Evolutionary conservation across 1,140 invertebrate genomes (phyloP).

Genomic region (Drosophila athabasca): DNA sequence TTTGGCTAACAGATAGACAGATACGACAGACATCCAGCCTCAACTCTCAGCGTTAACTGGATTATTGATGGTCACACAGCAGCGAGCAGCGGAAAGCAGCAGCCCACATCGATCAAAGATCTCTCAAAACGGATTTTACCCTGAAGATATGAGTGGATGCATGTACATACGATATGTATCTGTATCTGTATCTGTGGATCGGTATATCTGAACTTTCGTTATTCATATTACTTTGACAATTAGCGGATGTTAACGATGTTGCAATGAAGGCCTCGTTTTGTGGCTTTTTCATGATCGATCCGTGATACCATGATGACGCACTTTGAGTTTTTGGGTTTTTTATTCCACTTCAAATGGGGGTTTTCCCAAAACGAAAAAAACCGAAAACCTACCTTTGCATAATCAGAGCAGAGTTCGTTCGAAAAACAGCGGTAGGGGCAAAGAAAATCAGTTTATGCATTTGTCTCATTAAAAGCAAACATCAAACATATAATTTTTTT

Average conservation of each 20-base stretch:
- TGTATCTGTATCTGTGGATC: too few relatives aligned
- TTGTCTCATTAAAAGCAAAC: constrained; percentile 70
- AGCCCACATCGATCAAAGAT: constrained; percentile 29
- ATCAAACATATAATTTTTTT: constrained; percentile 74
- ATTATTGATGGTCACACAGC: constrained; percentile 36
- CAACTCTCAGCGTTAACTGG: constrained; percentile 26
- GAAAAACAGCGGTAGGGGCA: constrained; percentile 13
- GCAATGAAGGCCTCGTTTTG: constrained; percentile 63
- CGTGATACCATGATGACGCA: constrained; percentile 31
- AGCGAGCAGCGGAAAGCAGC: background rate
- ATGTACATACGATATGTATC: background rate
- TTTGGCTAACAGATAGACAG: constrained; percentile 13
- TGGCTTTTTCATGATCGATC: constrained; percentile 5
- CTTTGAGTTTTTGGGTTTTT: constrained; percentile 20
- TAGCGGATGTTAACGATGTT: constrained; percentile 44
- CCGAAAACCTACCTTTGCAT: constrained; percentile 29
- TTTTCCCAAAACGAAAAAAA: constrained; percentile 51
- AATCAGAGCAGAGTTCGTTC: constrained; percentile 16
- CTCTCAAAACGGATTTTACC: constrained; percentile 24
- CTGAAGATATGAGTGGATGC: constrained; percentile 14
- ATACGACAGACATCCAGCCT: constrained; percentile 3
- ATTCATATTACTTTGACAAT: constrained; percentile 43
- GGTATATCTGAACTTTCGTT: constrained; percentile 24
- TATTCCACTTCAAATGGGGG: constrained; percentile 25
- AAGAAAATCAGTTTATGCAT: constrained; percentile 50